These are phyloP conservation scores for Panthera leo DNA, from an alignment of 2,113 vertebrate species.

Conservation along the genomic window DNA sequence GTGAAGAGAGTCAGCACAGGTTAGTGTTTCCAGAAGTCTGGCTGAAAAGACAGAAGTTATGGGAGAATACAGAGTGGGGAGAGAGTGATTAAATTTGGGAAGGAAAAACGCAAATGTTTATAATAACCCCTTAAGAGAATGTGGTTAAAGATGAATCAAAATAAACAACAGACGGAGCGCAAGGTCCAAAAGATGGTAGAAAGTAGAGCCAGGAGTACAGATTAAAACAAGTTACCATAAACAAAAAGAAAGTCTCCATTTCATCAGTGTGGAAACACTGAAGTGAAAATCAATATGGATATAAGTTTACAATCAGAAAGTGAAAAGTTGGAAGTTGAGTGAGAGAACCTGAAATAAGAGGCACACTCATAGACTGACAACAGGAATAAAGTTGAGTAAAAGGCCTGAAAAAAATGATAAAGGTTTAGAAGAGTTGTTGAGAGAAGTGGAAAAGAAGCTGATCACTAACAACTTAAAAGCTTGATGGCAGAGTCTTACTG, in stretches of 20 bases:
- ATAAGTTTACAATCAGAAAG: neutral
- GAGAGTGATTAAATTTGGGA: neutral
- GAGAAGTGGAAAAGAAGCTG: neutral
- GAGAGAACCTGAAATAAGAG: neutral
- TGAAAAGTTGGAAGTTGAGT: neutral
- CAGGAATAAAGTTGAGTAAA: neutral
- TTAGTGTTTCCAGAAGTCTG: neutral
- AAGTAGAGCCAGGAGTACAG: neutral
- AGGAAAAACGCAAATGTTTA: neutral
- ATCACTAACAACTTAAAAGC: neutral
- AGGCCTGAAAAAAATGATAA: neutral
- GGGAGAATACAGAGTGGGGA: neutral
- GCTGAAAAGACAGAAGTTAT: conserved; percentile 1
- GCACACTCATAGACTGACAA: neutral
- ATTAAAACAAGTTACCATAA: neutral
- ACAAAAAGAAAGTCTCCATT: neutral
- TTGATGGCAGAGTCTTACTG: neutral
- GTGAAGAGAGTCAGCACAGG: neutral
- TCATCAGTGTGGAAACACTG: neutral
- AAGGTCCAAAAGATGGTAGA: conserved; percentile 28
- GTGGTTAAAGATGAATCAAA: conserved; percentile 16
- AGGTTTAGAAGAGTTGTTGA: neutral
- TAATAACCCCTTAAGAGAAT: neutral
- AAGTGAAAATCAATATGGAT: neutral
- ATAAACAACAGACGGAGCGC: neutral